Conservation (phyloP, 37 sponge, comb jelly and placozoan genomes). For the Petrosia ficiformis region DNA sequence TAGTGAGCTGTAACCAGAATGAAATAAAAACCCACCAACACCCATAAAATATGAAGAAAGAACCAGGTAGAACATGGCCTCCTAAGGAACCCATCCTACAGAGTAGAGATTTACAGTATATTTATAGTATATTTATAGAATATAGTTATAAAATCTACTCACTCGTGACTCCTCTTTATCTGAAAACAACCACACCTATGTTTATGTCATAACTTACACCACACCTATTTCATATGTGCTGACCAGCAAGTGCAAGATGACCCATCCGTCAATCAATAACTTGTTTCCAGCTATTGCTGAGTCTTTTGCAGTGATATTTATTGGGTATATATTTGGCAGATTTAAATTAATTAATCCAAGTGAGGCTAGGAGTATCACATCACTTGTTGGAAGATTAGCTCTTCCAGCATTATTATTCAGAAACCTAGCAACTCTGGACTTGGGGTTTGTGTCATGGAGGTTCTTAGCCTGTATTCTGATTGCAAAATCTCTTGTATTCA, state of each 20-base stretch:
- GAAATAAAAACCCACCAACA: constrained; percentile 30
- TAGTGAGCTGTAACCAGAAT: constrained; percentile 25
- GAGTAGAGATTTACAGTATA: background rate
- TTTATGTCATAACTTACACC: too few relatives aligned
- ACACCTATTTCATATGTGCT: too few relatives aligned
- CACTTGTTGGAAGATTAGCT: constrained; percentile 52
- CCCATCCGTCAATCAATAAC: constrained; percentile 13
- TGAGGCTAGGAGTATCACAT: constrained; percentile 45
- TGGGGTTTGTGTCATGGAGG: constrained; percentile 50
- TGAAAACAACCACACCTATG: too few relatives aligned
- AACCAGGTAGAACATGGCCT: constrained; percentile 62
- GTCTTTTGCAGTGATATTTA: constrained; percentile 55
- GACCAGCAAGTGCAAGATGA: too few relatives aligned
- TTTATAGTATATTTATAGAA: too few relatives aligned
- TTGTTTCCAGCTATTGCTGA: constrained; percentile 68
- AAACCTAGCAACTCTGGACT: constrained; percentile 52
- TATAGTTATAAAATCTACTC: background rate
- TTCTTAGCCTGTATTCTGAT: constrained; percentile 58
- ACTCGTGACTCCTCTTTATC: background rate
- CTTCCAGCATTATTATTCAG: constrained; percentile 62
- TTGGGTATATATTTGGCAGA: constrained; percentile 65
- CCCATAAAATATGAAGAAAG: constrained; percentile 45
- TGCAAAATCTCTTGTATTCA: constrained; percentile 57
- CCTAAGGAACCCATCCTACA: constrained; percentile 46
- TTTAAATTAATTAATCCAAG: constrained; percentile 49